Evolutionary conservation across 2,888 invertebrate species (phyloP).

Genomic region (Erebia epiphron): DNA sequence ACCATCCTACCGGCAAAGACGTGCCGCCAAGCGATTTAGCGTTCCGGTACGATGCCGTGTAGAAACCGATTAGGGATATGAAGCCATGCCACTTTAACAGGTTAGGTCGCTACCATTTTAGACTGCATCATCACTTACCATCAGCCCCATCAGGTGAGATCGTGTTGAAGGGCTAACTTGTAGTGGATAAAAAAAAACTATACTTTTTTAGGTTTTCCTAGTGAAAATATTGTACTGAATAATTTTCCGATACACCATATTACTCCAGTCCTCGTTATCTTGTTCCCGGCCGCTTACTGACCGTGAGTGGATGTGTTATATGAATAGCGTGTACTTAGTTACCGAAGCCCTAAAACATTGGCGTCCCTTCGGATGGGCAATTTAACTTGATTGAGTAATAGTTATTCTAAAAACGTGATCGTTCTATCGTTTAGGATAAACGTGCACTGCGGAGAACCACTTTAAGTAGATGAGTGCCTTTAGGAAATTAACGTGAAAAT

Average conservation of each 20-base stretch:
- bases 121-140: too few species aligned
- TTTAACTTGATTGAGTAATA: slow-evolving; percentile 36
- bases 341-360: slow-evolving; percentile 24
- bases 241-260: background rate
- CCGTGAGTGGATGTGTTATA: background rate
- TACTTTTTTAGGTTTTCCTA: too few species aligned
- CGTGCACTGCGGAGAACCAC: slow-evolving; percentile 21
- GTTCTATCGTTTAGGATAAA: slow-evolving; percentile 12
- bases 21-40: too few species aligned
- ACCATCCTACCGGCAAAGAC: too few species aligned
- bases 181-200: too few species aligned
- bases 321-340: slow-evolving; percentile 9
- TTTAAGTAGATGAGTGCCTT: background rate
- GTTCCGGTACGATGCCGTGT: too few species aligned
- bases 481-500: too few species aligned
- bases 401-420: slow-evolving; percentile 34
- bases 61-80: too few species aligned
- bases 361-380: slow-evolving; percentile 23
- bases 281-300: background rate
- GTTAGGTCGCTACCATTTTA: too few species aligned
- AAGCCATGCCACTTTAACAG: too few species aligned
- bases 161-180: too few species aligned
- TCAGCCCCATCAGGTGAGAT: too few species aligned
- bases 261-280: background rate
- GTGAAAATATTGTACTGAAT: background rate